A percentile compares a stretch with the other conserved stretches of the same genome.
These are phyloP conservation scores for Scytalopus superciliaris DNA, from an alignment of 2,113 vertebrate genomes.

Conservation along the genomic window DNA sequence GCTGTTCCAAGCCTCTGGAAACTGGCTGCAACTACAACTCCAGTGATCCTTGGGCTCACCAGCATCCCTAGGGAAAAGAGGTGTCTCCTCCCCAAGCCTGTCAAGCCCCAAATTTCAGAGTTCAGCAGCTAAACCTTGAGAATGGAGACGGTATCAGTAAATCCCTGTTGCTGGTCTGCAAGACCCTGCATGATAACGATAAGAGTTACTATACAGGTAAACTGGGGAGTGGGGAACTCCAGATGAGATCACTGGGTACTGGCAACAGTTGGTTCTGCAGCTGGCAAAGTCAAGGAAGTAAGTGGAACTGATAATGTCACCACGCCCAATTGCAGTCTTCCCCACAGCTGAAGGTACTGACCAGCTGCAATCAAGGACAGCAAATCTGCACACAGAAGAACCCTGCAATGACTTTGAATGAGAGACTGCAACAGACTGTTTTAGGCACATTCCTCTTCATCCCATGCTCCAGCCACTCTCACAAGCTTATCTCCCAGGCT, in stretches of 20 bases:
- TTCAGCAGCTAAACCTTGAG: not conserved
- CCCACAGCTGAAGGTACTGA: not conserved
- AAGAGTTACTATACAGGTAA: not conserved
- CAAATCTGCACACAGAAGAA: not conserved
- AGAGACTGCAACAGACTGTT: not conserved
- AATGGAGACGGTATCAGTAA: not conserved
- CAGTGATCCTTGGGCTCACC: not conserved
- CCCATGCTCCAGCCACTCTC: not conserved
- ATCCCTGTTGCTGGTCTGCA: not conserved
- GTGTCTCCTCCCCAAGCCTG: not conserved
- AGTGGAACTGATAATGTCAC: not conserved
- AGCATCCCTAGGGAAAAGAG: not conserved
- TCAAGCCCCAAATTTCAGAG: not conserved
- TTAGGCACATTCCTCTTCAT: not conserved
- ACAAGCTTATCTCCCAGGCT: not conserved
- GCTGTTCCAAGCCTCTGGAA: not conserved
- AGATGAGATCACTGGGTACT: not conserved
- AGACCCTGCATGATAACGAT: not conserved
- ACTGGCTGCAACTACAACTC: not conserved
- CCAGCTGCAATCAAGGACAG: not conserved
- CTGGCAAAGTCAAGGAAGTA: not conserved
- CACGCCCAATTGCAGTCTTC: not conserved
- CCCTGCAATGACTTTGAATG: not conserved
- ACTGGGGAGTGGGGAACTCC: not conserved
- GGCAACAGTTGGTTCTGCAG: not conserved